These are phyloP conservation scores for Crypturellus tataupa DNA, from an alignment of 2,797 vertebrate genomes.

Conservation along the genomic window DNA sequence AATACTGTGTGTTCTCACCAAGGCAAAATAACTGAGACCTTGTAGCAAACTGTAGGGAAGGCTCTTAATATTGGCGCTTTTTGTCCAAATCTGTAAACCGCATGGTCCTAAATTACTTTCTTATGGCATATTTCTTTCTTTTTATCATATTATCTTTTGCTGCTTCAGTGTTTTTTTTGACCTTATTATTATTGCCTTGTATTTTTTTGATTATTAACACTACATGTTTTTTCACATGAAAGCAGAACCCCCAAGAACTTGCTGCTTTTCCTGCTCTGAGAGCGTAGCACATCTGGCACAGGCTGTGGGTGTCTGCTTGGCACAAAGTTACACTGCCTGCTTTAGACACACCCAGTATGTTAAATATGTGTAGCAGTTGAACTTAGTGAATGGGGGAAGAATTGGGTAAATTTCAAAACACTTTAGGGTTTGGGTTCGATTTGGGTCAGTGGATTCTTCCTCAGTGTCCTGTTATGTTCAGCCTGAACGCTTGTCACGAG, in stretches of 20 bases:
- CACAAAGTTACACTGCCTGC: not conserved
- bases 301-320: not conserved
- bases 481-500: conserved; percentile 44
- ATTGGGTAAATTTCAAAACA: not conserved
- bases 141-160: not conserved
- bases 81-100: not conserved
- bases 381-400: conserved; percentile 5
- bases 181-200: not conserved
- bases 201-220: not conserved
- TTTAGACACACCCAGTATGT: not conserved
- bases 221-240: not conserved
- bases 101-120: not conserved
- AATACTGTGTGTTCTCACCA: not conserved
- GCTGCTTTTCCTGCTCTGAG: not conserved
- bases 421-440: no score
- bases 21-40: not conserved
- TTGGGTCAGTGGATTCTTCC: conserved; percentile 34
- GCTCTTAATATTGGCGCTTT: not conserved
- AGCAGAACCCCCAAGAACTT: not conserved
- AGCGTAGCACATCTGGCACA: not conserved
- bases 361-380: not conserved
- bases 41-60: not conserved
- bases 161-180: not conserved
- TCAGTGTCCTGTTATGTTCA: conserved; percentile 50
- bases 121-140: not conserved